A percentile compares a stretch with the other conserved stretches of the same genome.
Evolutionary conservation across 2,888 invertebrate species (phyloP).

Genomic region (Heliconius erato): DNA sequence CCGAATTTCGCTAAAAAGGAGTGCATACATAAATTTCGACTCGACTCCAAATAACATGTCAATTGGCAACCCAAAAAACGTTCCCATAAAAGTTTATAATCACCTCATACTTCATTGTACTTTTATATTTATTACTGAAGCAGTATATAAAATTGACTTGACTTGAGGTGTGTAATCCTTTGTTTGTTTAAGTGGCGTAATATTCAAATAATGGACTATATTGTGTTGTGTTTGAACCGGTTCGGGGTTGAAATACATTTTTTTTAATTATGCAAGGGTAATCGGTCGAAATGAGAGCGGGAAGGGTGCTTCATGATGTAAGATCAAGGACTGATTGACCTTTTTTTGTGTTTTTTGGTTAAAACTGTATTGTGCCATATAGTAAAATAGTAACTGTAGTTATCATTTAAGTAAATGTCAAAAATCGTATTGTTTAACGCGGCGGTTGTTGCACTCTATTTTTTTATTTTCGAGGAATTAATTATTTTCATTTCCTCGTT

Average conservation of each 20-base stretch:
- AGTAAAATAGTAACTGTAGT: background rate
- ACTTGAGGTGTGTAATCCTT: conserved; percentile 65
- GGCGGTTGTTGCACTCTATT: too few relatives aligned
- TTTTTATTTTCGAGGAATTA: too few relatives aligned
- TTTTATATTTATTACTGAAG: conserved; percentile 56
- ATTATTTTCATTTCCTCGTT: background rate
- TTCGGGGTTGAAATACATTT: conserved; percentile 44
- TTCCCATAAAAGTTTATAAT: conserved; percentile 55
- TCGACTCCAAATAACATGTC: conserved; percentile 53
- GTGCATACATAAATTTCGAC: conserved; percentile 32
- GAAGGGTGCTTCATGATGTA: background rate
- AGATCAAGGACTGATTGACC: background rate
- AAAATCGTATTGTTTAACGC: too few relatives aligned
- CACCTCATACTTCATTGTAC: conserved; percentile 55
- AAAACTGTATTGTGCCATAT: background rate
- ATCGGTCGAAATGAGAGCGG: conserved; percentile 51
- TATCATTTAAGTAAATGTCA: background rate
- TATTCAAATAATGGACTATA: conserved; percentile 69
- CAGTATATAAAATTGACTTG: conserved; percentile 59
- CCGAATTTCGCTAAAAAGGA: conserved; percentile 27
- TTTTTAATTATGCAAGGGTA: conserved; percentile 43
- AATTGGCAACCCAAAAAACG: conserved; percentile 50
- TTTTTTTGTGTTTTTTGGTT: conserved; percentile 4
- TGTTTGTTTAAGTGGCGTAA: conserved; percentile 68
- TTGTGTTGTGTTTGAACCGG: conserved; percentile 52